phyloP scores from a whole-genome alignment of 2,113 vertebrate species.

The Scophthalmus maximus region DNA sequence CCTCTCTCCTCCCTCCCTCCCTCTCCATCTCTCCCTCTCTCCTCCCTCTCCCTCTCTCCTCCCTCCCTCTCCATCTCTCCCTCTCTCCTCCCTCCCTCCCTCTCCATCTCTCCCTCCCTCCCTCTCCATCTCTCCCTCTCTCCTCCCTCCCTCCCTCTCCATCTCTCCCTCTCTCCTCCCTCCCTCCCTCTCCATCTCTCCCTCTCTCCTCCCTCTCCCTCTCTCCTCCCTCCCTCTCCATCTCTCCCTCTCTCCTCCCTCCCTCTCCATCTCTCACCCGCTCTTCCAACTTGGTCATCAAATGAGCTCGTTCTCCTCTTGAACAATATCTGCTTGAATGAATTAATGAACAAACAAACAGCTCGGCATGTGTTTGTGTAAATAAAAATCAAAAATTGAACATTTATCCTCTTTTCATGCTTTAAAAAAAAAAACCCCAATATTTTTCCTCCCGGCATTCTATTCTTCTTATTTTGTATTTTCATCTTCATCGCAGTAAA shows the following conservation, averaged over 20 bases:
- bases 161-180: slow-evolving; percentile 24
- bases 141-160: slow-evolving; percentile 7
- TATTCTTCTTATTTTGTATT: neutral
- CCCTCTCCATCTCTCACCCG: slow-evolving; percentile 33
- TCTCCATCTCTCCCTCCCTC: slow-evolving; percentile 42
- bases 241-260: slow-evolving; percentile 21
- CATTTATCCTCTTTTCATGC: neutral
- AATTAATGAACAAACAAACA: neutral
- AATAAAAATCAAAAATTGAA: no score
- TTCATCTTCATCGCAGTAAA: slow-evolving; percentile 3
- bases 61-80: slow-evolving; percentile 4
- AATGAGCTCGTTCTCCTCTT: slow-evolving; percentile 3
- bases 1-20: slow-evolving; percentile 25
- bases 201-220: slow-evolving; percentile 51
- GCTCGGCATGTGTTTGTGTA: no score
- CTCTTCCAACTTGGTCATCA: slow-evolving; percentile 36
- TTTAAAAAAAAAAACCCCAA: no score
- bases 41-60: slow-evolving; percentile 23
- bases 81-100: no score
- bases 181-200: slow-evolving; percentile 40
- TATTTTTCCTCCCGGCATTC: neutral
- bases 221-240: slow-evolving; percentile 4
- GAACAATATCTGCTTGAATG: neutral
- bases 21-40: slow-evolving; percentile 52
- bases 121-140: slow-evolving; percentile 50